Conservation (phyloP, 2,113 vertebrate genomes). For the Acinonyx jubatus region DNA sequence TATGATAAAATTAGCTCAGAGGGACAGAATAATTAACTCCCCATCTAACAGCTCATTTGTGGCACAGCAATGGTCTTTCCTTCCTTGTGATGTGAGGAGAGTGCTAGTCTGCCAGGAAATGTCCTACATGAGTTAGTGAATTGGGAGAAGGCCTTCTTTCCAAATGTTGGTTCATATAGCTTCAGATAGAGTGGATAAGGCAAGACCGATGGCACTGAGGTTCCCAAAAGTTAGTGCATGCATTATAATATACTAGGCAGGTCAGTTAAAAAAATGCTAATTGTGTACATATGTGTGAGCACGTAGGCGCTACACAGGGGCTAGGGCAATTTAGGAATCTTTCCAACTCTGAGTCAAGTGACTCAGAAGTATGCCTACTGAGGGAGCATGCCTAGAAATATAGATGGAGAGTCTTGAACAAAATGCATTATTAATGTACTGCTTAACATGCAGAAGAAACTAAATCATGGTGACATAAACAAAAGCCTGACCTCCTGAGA, state of each 20-base stretch:
- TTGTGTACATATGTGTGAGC: not conserved
- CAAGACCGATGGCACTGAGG: not conserved
- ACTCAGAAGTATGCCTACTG: not conserved
- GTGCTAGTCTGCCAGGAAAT: not conserved
- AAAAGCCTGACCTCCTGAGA: not conserved
- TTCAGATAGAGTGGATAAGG: not conserved
- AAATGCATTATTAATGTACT: not conserved
- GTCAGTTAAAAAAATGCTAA: not conserved
- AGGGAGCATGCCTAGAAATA: not conserved
- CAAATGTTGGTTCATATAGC: not conserved
- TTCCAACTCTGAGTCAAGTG: not conserved
- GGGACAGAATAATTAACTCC: not conserved
- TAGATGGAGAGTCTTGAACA: not conserved
- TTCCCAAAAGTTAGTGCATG: not conserved
- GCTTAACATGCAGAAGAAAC: not conserved
- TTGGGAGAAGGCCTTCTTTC: not conserved
- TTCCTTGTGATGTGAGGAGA: not conserved
- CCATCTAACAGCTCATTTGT: not conserved
- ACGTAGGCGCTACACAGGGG: not conserved
- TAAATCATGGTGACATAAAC: not conserved
- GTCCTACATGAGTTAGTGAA: not conserved
- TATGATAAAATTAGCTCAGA: not conserved
- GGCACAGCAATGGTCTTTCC: not conserved
- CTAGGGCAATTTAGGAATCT: not conserved
- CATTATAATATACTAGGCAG: not conserved